phyloP scores from a whole-genome alignment of 2,797 vertebrate species.

The Taeniopygia guttata region DNA sequence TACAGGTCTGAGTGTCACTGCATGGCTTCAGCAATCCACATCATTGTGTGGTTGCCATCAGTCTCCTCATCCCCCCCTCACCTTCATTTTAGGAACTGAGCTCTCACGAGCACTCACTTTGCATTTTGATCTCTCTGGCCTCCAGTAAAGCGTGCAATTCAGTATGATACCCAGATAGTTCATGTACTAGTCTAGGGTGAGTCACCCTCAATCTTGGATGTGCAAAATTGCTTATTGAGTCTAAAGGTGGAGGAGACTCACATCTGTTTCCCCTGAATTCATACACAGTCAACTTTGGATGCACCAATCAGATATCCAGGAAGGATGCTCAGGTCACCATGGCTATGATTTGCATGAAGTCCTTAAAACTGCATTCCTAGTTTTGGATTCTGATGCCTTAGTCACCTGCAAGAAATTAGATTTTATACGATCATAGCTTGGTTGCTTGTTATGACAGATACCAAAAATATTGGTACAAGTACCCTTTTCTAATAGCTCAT shows the following conservation, averaged over 20 bases:
- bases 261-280: neutral
- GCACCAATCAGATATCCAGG: neutral
- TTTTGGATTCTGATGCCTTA: neutral
- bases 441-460: neutral
- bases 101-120: neutral
- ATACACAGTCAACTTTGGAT: neutral
- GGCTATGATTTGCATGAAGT: neutral
- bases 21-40: neutral
- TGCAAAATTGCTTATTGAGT: neutral
- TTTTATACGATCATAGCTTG: neutral
- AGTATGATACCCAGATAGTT: neutral
- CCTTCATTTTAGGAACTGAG: neutral
- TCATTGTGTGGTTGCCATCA: neutral
- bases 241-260: neutral
- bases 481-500: neutral
- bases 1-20: neutral
- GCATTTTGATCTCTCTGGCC: neutral
- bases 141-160: neutral
- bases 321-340: neutral
- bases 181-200: neutral
- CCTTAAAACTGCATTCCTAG: neutral
- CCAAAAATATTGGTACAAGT: neutral
- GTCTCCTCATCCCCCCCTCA: neutral
- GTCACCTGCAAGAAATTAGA: neutral
- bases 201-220: neutral